phyloP scores from a whole-genome alignment of 2,888 invertebrate species.

The Lingula anatina region DNA sequence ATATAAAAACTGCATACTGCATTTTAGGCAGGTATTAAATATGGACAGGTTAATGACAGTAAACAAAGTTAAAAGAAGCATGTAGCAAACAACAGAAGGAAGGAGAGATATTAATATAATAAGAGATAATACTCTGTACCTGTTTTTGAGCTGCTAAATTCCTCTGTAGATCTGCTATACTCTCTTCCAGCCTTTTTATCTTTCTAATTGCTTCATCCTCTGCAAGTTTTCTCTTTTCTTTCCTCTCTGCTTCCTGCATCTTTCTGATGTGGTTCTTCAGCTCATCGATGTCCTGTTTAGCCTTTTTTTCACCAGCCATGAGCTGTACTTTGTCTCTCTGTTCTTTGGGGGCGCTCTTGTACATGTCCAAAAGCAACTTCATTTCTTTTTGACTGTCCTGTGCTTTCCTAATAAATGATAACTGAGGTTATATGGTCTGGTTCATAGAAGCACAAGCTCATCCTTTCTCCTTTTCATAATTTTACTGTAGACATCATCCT shows the following conservation, averaged over 20 bases:
- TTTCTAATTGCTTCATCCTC: conserved; percentile 93
- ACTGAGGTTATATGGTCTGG: no score
- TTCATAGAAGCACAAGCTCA: no score
- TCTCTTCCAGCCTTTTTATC: conserved; percentile 90
- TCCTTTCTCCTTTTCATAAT: no score
- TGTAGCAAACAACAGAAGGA: not conserved
- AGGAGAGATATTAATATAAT: not conserved
- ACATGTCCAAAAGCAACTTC: conserved; percentile 91
- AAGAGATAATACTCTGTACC: no score
- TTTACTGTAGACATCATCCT: no score
- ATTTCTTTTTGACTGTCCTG: conserved; percentile 83
- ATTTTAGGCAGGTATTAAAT: no score
- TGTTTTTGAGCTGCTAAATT: conserved; percentile 71
- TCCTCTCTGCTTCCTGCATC: conserved; percentile 79
- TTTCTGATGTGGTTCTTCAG: conserved; percentile 56
- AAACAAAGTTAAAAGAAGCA: not conserved
- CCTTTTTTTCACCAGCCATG: conserved; percentile 91
- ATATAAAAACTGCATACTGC: not conserved
- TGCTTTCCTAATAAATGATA: conserved; percentile 39
- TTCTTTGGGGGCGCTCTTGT: conserved; percentile 95
- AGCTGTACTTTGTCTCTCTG: conserved; percentile 85
- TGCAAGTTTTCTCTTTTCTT: conserved; percentile 78
- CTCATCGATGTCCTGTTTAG: conserved; percentile 84
- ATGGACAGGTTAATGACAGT: no score
- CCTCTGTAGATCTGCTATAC: conserved; percentile 85